Percentiles rank a stretch among this genome's conserved stretches.
These are phyloP conservation scores for Pristiophorus japonicus DNA, from an alignment of 2,113 vertebrate species.

Conservation along the genomic window DNA sequence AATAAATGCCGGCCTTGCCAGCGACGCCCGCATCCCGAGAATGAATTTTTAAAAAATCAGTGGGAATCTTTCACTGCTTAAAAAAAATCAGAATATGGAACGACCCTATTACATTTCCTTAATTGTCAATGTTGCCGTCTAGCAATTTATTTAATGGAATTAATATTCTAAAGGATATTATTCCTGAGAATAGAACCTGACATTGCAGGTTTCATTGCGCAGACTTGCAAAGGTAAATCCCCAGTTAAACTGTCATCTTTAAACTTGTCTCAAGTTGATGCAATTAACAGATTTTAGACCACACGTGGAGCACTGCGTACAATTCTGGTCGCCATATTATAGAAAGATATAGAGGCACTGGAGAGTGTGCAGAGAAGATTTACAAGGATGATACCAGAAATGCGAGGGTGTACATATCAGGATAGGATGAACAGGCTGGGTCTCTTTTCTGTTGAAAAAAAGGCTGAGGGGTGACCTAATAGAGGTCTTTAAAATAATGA, in stretches of 20 bases:
- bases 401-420: too few relatives aligned
- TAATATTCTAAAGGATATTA: conserved; percentile 21
- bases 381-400: too few relatives aligned
- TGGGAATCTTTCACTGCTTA: not conserved
- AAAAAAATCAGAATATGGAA: not conserved
- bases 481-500: too few relatives aligned
- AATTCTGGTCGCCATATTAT: too few relatives aligned
- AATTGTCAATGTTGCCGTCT: not conserved
- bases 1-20: too few relatives aligned
- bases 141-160: conserved; percentile 25
- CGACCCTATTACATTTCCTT: not conserved
- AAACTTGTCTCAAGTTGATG: not conserved
- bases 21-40: too few relatives aligned
- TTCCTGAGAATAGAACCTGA: not conserved
- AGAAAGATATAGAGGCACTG: too few relatives aligned
- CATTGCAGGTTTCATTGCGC: not conserved
- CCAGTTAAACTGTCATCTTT: not conserved
- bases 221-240: not conserved
- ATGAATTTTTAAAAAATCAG: too few relatives aligned
- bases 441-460: too few relatives aligned
- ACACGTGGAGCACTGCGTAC: not conserved
- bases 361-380: too few relatives aligned
- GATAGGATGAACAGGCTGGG: too few relatives aligned
- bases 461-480: too few relatives aligned
- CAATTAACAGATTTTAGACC: not conserved